Evolutionary conservation across 2,888 invertebrate species (phyloP), one percentile per base, ranked within the genome.

Genomic region (Rutpela maculata): DNA sequence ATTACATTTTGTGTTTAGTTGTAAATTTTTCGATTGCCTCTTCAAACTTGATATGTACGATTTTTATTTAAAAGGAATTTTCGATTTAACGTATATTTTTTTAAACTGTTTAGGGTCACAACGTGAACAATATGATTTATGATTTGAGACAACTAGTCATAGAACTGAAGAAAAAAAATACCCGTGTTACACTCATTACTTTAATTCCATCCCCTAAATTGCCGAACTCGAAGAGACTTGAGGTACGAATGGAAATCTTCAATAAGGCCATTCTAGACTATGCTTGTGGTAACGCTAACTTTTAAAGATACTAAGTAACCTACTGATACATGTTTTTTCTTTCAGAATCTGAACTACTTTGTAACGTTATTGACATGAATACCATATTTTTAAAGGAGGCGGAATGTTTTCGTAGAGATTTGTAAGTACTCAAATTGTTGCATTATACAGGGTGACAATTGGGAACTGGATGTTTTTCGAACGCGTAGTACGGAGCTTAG

Each of bases 311-410:
- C 1, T 15, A 18, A n/a, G 11, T 15, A 10, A 22, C 0, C 22
- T 43, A 11, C 17, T n/a, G 5, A 43, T 38, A 26, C 22, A 12
- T 55, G 9, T 11, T 19, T 9, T 74, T 69, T 75, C 35, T 81
- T 83, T 62, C 35, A 82, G 84, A 78, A 71, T 56, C 35, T 55
- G 78, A 83, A 60, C 76, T 85, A 38, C 75, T 75, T 69, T 86
- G 86, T 76, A 86, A 86, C 63, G 80, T 86, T 17, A 85, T 87
- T 76, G 86, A 86, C 80, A 86, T 87, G 85, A 79, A 84, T 68
- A 78, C 78, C 3, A 85, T 85, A 76, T 87, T 87, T 63, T 50
- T 77, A 73, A 80, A 78, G 65, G 86, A 87, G 80, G 66, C 78
- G 22, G 78, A 81, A 60, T 83, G 70, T 72, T 85, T 86, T 75